Percentiles rank a stretch among this genome's conserved stretches.
phyloP scores from a whole-genome alignment of 2,797 vertebrate species.

The Betta splendens region DNA sequence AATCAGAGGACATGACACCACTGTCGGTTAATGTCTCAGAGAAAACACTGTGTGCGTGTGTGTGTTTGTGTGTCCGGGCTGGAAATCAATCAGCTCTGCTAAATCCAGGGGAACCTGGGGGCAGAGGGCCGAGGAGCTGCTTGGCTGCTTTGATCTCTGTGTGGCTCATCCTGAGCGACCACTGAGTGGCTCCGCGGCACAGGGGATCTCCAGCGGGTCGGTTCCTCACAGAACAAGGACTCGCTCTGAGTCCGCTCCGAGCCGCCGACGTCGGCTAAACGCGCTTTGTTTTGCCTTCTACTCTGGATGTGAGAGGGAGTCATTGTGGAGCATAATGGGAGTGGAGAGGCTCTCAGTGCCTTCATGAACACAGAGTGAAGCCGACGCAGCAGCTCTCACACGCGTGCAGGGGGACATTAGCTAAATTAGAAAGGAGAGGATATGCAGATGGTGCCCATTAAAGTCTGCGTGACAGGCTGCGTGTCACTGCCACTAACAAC shows the following conservation, averaged over 20 bases:
- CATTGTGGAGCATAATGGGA: slow-evolving; percentile 58
- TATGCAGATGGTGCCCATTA: slow-evolving; percentile 75
- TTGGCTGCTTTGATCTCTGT: too few species aligned
- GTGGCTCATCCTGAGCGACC: too few species aligned
- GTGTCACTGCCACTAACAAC: slow-evolving; percentile 54
- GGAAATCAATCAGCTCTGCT: too few species aligned
- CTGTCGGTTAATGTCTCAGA: slow-evolving; percentile 51
- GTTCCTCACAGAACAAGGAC: too few species aligned
- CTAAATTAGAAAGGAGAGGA: slow-evolving; percentile 58
- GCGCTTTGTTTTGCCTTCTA: slow-evolving; percentile 17
- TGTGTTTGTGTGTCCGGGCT: slow-evolving; percentile 35
- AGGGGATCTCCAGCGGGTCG: too few species aligned
- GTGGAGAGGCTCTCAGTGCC: slow-evolving; percentile 46
- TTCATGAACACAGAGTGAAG: slow-evolving; percentile 10
- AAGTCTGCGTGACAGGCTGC: slow-evolving; percentile 58
- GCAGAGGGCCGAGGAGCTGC: too few species aligned
- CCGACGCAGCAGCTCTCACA: not conserved
- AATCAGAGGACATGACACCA: slow-evolving; percentile 51
- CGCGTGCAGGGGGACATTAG: slow-evolving; percentile 46
- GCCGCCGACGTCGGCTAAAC: too few species aligned
- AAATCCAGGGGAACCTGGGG: too few species aligned
- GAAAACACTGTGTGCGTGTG: slow-evolving; percentile 11
- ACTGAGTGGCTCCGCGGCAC: too few species aligned
- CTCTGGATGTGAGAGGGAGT: slow-evolving; percentile 34
- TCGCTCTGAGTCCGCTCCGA: slow-evolving; percentile 27